Conservation (phyloP, 2,888 invertebrate genomes). For the Ametastegia equiseti region DNA sequence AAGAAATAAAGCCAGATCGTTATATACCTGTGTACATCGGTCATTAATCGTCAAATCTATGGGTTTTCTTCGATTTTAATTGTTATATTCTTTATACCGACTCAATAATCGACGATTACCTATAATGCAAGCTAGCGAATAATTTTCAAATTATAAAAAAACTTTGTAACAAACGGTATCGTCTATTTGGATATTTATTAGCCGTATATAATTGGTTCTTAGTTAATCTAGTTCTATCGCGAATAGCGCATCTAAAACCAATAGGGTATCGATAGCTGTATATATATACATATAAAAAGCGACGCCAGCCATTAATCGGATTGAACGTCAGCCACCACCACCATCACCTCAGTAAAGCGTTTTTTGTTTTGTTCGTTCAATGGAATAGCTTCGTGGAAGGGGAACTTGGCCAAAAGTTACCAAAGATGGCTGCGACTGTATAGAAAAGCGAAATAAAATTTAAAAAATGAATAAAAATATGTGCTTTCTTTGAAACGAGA, state of each 20-base stretch:
- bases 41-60: too few relatives aligned
- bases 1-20: too few relatives aligned
- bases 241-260: neutral
- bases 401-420: neutral
- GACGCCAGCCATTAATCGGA: neutral
- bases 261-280: too few relatives aligned
- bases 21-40: too few relatives aligned
- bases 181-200: neutral
- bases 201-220: constrained; percentile 2
- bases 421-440: neutral
- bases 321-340: constrained; percentile 17
- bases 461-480: neutral
- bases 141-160: neutral
- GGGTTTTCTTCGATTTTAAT: too few relatives aligned
- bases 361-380: constrained; percentile 3
- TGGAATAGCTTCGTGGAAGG: neutral
- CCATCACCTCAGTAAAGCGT: neutral
- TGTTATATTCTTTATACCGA: too few relatives aligned
- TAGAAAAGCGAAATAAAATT: neutral
- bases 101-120: too few relatives aligned
- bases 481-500: neutral
- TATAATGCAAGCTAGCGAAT: too few relatives aligned
- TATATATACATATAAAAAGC: too few relatives aligned
- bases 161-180: neutral
- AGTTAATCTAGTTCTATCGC: neutral